Evolutionary conservation across 1,140 invertebrate species (phyloP), one percentile per base, ranked within the genome.

Genomic region (Stegodyphus mimosarum): DNA sequence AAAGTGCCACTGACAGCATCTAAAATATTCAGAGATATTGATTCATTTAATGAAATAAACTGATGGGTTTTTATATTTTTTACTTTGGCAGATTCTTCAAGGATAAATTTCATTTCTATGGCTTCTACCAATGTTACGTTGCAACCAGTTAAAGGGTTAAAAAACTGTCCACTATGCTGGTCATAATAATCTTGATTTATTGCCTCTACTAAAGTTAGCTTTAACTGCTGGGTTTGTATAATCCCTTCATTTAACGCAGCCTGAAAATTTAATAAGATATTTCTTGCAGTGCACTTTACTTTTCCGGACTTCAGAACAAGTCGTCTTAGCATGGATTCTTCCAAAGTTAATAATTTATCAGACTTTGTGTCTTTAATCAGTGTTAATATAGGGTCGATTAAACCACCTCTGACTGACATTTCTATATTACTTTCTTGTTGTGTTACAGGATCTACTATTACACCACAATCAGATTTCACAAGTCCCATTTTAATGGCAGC

Each of bases 311-410:
- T 88, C 9, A 89, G 87, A 66, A 92, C 88, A 18, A 91, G 86
- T n/a, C 89, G 88, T 60, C 79, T 89, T n/a, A 89, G 87, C 50
- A 92, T 79, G 50, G 91, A 90, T 51, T 91, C 90, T 66, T 90
- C 89, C 15, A 92, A 86, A 73, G 89, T 88, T 18, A 92, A 90
- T 88, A 94, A 94, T 79, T 92, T 92, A 75, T 94, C 93, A 71
- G 92, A 93, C 88, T 93, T 93, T 0, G 93, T 94, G 89, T 97
- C 95, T 90, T 94, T 94, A 88, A 95, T 94, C 89, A 95, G 93
- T n/a, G 95, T 95, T 87, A 95, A 95, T 86, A 94, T 94, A 5
- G 94, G 93, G 91, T 97, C 95, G 51, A 97, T 92, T 74, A 98
- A 93, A 86, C 94, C 94, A 89, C 94, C 93, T 88, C 94, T 93